These are phyloP conservation scores for Noctua comes DNA, from an alignment of 2,888 invertebrate species.

Conservation along the genomic window DNA sequence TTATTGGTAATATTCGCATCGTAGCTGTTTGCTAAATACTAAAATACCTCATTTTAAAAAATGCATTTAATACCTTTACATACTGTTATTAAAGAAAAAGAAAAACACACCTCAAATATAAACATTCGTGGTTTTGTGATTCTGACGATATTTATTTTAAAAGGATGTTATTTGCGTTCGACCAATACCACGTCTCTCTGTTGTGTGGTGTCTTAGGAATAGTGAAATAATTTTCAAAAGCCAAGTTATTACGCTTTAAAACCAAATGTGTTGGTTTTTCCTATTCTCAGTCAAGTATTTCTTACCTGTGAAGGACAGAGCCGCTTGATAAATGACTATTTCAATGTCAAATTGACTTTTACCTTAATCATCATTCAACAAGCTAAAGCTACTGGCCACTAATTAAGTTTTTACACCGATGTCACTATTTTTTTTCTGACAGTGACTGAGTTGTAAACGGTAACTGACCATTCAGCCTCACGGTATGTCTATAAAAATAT, in stretches of 20 bases:
- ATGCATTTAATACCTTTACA: background rate
- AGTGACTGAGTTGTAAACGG: slow-evolving; percentile 32
- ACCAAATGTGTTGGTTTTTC: background rate
- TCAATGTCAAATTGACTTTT: slow-evolving; percentile 26
- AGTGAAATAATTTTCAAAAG: background rate
- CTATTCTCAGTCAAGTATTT: background rate
- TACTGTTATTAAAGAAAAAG: too few species aligned
- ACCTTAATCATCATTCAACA: background rate
- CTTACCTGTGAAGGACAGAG: background rate
- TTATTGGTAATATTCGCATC: background rate
- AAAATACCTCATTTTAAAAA: background rate
- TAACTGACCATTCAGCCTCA: slow-evolving; percentile 43
- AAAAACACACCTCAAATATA: background rate
- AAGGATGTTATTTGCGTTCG: background rate
- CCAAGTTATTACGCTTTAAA: background rate
- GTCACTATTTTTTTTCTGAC: slow-evolving; percentile 30
- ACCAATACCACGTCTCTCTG: background rate
- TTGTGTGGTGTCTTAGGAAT: background rate
- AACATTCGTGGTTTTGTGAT: background rate
- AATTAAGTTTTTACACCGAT: slow-evolving; percentile 35
- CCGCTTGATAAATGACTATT: slow-evolving; percentile 1
- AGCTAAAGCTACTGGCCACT: slow-evolving; percentile 5
- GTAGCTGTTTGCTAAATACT: too few species aligned
- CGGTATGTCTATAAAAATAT: slow-evolving; percentile 59
- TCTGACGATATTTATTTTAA: background rate